Conservation (phyloP, 2,797 vertebrate genomes). For the Megaceryle alcyon region DNA sequence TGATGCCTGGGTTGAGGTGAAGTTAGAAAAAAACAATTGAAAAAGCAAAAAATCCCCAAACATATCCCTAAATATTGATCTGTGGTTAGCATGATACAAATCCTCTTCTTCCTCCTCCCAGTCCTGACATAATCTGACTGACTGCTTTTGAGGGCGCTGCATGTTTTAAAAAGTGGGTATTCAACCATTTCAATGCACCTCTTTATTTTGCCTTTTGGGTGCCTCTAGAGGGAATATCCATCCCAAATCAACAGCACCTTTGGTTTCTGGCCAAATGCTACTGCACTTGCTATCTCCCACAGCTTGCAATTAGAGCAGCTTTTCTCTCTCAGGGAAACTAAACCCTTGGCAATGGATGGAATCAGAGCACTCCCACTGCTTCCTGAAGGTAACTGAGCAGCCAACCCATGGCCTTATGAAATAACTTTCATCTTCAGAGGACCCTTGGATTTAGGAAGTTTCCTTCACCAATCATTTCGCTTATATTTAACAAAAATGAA, state of each 20-base stretch:
- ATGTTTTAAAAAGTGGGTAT: not conserved
- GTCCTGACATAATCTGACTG: not conserved
- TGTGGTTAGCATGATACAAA: not conserved
- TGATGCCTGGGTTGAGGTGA: not conserved
- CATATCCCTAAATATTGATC: not conserved
- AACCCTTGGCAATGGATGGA: not conserved
- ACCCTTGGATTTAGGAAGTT: fast-evolving
- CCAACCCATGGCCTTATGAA: not conserved
- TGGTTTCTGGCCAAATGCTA: not conserved
- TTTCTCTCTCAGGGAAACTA: not conserved
- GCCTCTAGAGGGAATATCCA: not conserved
- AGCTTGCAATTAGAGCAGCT: not conserved
- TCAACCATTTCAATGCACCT: fast-evolving
- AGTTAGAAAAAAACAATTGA: not conserved
- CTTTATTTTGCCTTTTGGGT: not conserved
- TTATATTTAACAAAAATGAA: not conserved
- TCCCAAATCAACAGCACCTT: not conserved
- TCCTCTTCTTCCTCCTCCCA: not conserved
- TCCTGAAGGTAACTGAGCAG: not conserved
- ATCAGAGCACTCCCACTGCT: not conserved
- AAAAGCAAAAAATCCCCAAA: not conserved
- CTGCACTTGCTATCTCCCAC: not conserved
- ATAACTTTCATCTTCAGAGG: not conserved
- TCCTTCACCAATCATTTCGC: not conserved
- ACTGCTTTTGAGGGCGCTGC: not conserved